Conservation (phyloP, 2,888 invertebrate species). For the Agriopis marginaria region DNA sequence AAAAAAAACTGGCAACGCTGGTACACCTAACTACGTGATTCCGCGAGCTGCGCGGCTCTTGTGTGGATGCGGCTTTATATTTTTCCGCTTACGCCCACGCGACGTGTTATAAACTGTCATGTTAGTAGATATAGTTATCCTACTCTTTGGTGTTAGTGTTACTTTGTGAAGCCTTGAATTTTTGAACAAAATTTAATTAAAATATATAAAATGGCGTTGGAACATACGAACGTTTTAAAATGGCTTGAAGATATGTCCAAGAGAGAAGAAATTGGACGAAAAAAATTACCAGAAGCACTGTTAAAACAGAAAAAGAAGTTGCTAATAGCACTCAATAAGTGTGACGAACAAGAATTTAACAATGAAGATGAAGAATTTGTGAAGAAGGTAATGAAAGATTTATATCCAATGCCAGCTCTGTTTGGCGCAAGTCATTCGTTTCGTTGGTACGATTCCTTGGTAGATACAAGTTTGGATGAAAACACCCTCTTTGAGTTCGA, state of each 20-base stretch:
- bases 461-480: not conserved
- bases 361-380: slow-evolving; percentile 13
- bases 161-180: too few species aligned
- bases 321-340: slow-evolving; percentile 18
- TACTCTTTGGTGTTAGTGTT: too few species aligned
- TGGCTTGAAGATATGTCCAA: not conserved
- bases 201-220: not conserved
- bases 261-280: not conserved
- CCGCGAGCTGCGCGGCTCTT: too few species aligned
- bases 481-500: slow-evolving; percentile 3
- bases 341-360: not conserved
- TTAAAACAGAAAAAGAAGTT: slow-evolving; percentile 23
- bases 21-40: too few species aligned
- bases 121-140: too few species aligned
- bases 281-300: slow-evolving; percentile 20
- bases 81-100: too few species aligned
- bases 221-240: too few species aligned
- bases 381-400: slow-evolving; percentile 2
- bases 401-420: not conserved
- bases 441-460: slow-evolving; percentile 16
- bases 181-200: too few species aligned
- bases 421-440: not conserved
- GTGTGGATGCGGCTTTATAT: too few species aligned
- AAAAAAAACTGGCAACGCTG: too few species aligned
- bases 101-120: too few species aligned